Evolutionary conservation across 1,140 invertebrate genomes (phyloP).

Genomic region (Nymphalis io): DNA sequence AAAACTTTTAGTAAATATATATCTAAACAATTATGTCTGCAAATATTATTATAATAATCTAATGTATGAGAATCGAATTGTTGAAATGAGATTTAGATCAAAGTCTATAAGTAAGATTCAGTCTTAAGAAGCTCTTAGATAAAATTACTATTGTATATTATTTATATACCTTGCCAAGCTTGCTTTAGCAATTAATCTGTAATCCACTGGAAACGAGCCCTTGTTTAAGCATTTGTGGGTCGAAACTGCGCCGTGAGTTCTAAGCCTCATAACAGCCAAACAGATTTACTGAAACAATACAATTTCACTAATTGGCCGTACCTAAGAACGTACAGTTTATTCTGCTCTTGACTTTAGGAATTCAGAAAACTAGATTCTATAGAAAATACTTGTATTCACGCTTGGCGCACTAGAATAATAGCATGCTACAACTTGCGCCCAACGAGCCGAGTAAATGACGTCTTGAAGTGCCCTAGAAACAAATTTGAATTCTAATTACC

Average conservation of each 20-base stretch:
- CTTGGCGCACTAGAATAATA: constrained; percentile 31
- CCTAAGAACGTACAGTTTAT: constrained; percentile 16
- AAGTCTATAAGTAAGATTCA: too few relatives aligned
- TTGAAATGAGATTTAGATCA: too few relatives aligned
- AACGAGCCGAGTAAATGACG: constrained; percentile 7
- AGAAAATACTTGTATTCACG: constrained; percentile 26
- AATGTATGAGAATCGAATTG: too few relatives aligned
- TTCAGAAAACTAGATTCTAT: constrained; percentile 27
- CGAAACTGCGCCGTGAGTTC: not conserved
- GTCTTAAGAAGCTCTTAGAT: too few relatives aligned
- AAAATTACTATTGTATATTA: too few relatives aligned
- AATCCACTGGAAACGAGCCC: too few relatives aligned
- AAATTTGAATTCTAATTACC: not conserved
- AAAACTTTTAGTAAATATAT: too few relatives aligned
- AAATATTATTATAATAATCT: too few relatives aligned
- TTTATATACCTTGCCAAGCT: too few relatives aligned
- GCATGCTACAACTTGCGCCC: constrained; percentile 11
- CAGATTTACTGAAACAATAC: constrained; percentile 15
- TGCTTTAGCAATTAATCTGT: too few relatives aligned
- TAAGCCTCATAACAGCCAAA: constrained; percentile 1
- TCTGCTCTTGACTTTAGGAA: constrained; percentile 3
- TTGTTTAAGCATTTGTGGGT: not conserved
- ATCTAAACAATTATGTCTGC: too few relatives aligned
- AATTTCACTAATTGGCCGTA: constrained; percentile 18
- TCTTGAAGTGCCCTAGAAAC: not conserved